Evolutionary conservation across 1,140 invertebrate species (phyloP), one percentile per base, ranked within the genome.

Genomic region (Diachasmimorpha longicaudata): DNA sequence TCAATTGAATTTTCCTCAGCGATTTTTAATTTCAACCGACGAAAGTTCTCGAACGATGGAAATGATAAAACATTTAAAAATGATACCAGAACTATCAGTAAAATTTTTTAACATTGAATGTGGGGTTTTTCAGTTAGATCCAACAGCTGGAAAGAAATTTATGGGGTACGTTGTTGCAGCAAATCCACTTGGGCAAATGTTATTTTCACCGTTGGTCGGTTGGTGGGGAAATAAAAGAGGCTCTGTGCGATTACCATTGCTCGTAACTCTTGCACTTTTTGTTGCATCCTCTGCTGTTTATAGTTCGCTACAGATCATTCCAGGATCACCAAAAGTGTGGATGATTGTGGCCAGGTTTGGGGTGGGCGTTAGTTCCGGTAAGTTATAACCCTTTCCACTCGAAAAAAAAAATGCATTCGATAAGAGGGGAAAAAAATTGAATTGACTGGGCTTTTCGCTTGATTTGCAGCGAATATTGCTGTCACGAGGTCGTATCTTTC

Each of bases 331-430:
- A 78, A 93, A 93, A 80, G 91, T 91, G 81, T 94, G 91, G 89
- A 95, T 98, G 93, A 84, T 97, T 19, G 84, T 88, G 31, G 91
- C 95, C 0, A 90, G 96, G 77, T 94, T 96, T 80, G 88, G 97
- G 4, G 93, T 97, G 66, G 96, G 96, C 36, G 92, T 96, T 72
- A 96, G 95, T 84, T 96, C 96, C 81, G 95, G 95, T 96, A 88
- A 87, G 77, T 66, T 68, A 23, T 71, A 79, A 25, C 31, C 2
- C 31, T 66, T 70, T 42, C 39, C 11, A 25, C 42, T 58, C 19
- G 19, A 21, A 63, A n/a, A 67, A n/a, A 67, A 36, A 70, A 44
- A 52, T 31, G 31, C 31, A 31, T 6, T 31, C 31, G 6, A 31
- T 31, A 31, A 31, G 31, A 31, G 31, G 31, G 31, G 31, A 31